Evolutionary conservation across 2,888 invertebrate genomes (phyloP).

Genomic region (Patella depressa): DNA sequence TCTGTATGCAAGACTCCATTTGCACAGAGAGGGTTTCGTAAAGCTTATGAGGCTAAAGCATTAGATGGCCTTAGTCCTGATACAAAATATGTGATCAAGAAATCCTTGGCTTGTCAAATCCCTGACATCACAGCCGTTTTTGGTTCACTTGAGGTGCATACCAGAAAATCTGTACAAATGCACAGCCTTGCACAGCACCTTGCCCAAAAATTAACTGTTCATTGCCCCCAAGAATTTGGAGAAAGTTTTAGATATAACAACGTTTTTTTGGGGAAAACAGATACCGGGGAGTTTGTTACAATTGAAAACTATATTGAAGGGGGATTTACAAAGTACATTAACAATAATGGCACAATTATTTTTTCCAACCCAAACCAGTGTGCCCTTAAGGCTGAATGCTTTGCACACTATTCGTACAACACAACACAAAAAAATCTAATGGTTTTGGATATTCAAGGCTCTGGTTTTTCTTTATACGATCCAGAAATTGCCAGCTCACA

Average conservation of each 20-base stretch:
- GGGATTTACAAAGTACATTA: not conserved
- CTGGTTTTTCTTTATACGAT: too few relatives aligned
- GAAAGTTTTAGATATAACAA: not conserved
- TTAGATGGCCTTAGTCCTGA: not conserved
- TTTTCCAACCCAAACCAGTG: too few relatives aligned
- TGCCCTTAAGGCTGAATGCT: too few relatives aligned
- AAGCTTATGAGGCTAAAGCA: not conserved
- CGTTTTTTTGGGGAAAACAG: not conserved
- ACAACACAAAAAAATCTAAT: too few relatives aligned
- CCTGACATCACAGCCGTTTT: not conserved
- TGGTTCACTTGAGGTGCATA: not conserved
- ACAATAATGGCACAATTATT: not conserved
- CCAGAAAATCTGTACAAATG: slow-evolving; percentile 1
- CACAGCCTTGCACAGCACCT: not conserved
- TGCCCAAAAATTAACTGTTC: not conserved
- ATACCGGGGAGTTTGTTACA: not conserved
- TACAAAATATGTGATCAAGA: not conserved
- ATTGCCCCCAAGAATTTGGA: not conserved
- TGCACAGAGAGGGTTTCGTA: not conserved
- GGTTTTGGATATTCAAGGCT: too few relatives aligned
- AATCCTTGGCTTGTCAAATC: not conserved
- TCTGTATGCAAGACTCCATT: not conserved
- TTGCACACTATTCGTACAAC: too few relatives aligned
- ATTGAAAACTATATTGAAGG: not conserved
- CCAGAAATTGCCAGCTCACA: too few relatives aligned